phyloP scores from a whole-genome alignment of 2,113 vertebrate genomes.

The Etheostoma cragini region DNA sequence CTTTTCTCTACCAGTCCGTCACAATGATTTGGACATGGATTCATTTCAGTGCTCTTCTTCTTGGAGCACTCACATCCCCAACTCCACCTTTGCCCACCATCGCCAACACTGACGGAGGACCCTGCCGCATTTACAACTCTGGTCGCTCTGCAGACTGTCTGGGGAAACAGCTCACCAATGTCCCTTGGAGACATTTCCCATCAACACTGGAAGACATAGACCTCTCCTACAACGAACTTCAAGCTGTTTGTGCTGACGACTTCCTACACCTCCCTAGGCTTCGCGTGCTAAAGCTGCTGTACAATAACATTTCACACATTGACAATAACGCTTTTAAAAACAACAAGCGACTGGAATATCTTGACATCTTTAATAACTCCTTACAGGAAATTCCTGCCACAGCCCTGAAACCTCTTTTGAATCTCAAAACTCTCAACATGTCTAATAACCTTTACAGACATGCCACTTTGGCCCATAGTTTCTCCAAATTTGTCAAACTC shows the following conservation, averaged over 20 bases:
- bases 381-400: slow-evolving; percentile 78
- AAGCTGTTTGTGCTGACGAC: slow-evolving; percentile 59
- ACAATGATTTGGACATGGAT: slow-evolving; percentile 61
- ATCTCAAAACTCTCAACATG: slow-evolving; percentile 78
- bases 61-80: slow-evolving; percentile 45
- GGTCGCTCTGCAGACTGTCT: slow-evolving; percentile 79
- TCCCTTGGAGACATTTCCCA: slow-evolving; percentile 82
- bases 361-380: slow-evolving; percentile 89
- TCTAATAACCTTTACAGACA: slow-evolving; percentile 87
- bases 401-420: slow-evolving; percentile 75
- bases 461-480: slow-evolving; percentile 68
- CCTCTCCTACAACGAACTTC: slow-evolving; percentile 86
- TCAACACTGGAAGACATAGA: slow-evolving; percentile 76
- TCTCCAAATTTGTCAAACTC: slow-evolving; percentile 75
- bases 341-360: slow-evolving; percentile 79
- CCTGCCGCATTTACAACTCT: slow-evolving; percentile 64
- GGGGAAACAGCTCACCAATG: slow-evolving; percentile 71
- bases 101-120: not conserved
- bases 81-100: slow-evolving; percentile 12
- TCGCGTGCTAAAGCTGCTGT: slow-evolving; percentile 75
- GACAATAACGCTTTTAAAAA: slow-evolving; percentile 77
- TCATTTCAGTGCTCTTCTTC: slow-evolving; percentile 53
- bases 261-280: slow-evolving; percentile 76
- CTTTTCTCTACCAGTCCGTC: slow-evolving; percentile 52
- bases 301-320: slow-evolving; percentile 85